Conservation (phyloP, 92 coral and sea anemone species). For the Pocillopora meandrina region DNA sequence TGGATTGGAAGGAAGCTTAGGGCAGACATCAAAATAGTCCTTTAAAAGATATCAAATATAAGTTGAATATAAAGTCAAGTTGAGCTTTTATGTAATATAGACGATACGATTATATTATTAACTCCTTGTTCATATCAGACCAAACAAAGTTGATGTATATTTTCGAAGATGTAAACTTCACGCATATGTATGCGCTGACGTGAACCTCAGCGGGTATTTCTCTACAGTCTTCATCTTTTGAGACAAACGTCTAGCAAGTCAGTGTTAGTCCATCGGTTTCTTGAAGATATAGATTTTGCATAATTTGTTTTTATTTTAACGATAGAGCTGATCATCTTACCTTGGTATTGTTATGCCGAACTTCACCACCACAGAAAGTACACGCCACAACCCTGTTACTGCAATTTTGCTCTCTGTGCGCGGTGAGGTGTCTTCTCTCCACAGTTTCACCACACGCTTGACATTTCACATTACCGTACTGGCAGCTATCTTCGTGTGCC, state of each 20-base stretch:
- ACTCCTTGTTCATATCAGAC: too few relatives aligned
- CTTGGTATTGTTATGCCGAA: conserved; percentile 13
- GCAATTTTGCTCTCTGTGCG: conserved; percentile 12
- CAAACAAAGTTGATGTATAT: too few relatives aligned
- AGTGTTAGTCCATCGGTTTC: too few relatives aligned
- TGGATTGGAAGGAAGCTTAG: conserved; percentile 19
- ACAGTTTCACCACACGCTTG: conserved; percentile 17
- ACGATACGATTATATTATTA: too few relatives aligned
- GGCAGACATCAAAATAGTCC: conserved; percentile 47
- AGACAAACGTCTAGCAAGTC: too few relatives aligned
- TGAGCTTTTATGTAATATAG: too few relatives aligned
- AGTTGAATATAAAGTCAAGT: neutral
- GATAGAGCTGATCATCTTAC: neutral
- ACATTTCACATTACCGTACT: conserved; percentile 14
- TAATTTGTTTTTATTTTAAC: too few relatives aligned
- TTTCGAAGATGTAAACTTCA: too few relatives aligned
- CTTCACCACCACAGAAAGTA: conserved; percentile 14
- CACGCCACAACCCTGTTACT: conserved; percentile 14
- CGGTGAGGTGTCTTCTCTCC: conserved; percentile 7
- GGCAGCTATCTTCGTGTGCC: conserved; percentile 25
- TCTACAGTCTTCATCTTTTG: too few relatives aligned
- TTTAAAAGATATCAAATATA: neutral
- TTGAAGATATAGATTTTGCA: too few relatives aligned
- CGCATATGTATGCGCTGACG: too few relatives aligned
- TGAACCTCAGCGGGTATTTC: too few relatives aligned